Conservation (phyloP, 2,888 invertebrate genomes). For the Diarsia rubi region DNA sequence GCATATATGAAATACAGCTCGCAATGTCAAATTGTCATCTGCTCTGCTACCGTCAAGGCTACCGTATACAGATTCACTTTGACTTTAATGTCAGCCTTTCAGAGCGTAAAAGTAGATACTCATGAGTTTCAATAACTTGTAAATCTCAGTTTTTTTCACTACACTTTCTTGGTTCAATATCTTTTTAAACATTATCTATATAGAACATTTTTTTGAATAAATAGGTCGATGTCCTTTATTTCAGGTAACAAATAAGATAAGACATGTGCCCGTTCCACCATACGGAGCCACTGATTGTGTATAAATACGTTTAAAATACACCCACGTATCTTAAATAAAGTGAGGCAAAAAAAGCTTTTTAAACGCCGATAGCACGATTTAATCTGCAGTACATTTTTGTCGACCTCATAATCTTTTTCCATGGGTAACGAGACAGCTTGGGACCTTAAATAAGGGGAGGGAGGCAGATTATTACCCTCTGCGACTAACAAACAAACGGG, state of each 20-base stretch:
- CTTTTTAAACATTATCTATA: neutral
- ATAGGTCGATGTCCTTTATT: neutral
- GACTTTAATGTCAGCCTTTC: neutral
- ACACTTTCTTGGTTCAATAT: neutral
- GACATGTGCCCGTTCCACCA: neutral
- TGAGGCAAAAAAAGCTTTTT: conserved; percentile 8
- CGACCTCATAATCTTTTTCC: conserved; percentile 50
- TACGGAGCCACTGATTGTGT: conserved; percentile 4
- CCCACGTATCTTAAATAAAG: conserved; percentile 1
- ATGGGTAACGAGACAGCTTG: conserved; percentile 37
- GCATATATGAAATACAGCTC: neutral
- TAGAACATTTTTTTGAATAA: neutral
- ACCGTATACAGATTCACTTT: neutral
- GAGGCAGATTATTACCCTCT: conserved; percentile 30
- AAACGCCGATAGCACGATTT: conserved; percentile 50
- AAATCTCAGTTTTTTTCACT: no score
- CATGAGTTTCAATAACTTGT: neutral
- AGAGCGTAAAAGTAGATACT: neutral
- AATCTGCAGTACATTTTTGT: conserved; percentile 53
- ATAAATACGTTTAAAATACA: neutral
- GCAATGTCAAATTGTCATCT: neutral
- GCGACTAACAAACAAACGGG: conserved; percentile 17
- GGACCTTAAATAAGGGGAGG: conserved; percentile 35
- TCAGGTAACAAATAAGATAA: neutral
- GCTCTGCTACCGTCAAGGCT: neutral